Evolutionary conservation across 2,888 invertebrate genomes (phyloP).

Genomic region (Lamellibrachia satsuma): DNA sequence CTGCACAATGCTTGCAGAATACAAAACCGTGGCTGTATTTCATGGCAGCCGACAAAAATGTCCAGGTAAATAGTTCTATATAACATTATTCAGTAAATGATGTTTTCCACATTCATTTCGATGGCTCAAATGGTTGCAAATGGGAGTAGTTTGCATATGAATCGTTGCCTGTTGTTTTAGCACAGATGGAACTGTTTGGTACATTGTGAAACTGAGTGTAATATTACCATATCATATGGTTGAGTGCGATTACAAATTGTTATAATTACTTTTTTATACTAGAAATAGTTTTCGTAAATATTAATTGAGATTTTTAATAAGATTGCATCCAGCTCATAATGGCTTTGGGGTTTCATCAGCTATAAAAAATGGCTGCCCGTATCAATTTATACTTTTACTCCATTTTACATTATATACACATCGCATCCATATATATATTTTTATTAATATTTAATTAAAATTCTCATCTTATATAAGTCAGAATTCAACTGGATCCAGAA

Average conservation of each 20-base stretch:
- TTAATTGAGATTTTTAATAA: not conserved
- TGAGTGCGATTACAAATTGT: not conserved
- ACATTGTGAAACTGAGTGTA: not conserved
- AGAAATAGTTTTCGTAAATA: not conserved
- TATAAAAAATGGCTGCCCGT: not conserved
- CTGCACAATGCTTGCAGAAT: not conserved
- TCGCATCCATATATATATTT: not conserved
- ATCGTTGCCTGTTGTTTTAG: not conserved
- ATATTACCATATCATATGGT: not conserved
- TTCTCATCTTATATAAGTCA: not conserved
- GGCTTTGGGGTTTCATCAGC: not conserved
- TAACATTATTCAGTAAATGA: not conserved
- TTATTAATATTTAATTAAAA: not conserved
- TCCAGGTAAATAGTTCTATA: not conserved
- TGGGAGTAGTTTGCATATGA: conserved; percentile 1
- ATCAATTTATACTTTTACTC: not conserved
- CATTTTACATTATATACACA: not conserved
- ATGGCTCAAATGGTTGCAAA: not conserved
- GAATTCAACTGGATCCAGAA: not conserved
- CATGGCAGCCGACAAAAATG: not conserved
- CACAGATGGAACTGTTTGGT: not conserved
- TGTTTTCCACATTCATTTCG: not conserved
- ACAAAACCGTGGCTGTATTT: not conserved
- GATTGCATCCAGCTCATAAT: not conserved
- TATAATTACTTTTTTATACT: not conserved